phyloP scores from a whole-genome alignment of 2,888 invertebrate genomes.

The Drosophila infuscata region DNA sequence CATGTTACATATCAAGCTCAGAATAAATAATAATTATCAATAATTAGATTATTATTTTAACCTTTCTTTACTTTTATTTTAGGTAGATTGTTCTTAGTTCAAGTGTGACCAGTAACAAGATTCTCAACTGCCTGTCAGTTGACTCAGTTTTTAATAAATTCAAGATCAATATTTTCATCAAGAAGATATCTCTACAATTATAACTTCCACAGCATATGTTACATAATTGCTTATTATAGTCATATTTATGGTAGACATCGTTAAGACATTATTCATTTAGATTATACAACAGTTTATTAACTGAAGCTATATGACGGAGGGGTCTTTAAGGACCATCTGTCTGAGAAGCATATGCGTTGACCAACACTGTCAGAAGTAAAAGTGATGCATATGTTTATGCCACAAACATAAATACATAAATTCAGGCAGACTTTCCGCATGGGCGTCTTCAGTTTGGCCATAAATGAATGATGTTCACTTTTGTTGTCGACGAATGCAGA shows the following conservation, averaged over 20 bases:
- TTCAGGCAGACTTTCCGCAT: constrained; percentile 27
- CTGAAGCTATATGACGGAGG: neutral
- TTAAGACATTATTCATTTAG: neutral
- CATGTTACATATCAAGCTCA: neutral
- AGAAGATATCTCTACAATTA: neutral
- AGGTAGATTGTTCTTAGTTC: neutral
- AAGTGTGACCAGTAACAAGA: neutral
- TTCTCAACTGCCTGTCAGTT: neutral
- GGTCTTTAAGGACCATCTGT: neutral
- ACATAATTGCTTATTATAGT: neutral
- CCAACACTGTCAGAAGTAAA: constrained; percentile 23
- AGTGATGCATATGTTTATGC: constrained; percentile 28
- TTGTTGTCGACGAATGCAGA: neutral
- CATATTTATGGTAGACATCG: neutral
- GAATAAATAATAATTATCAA: too few species aligned
- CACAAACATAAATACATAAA: constrained; percentile 58
- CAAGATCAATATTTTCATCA: neutral
- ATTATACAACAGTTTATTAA: constrained; percentile 5
- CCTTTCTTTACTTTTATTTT: neutral
- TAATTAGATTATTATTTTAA: neutral
- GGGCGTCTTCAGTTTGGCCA: constrained; percentile 31
- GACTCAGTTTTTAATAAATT: neutral
- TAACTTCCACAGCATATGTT: neutral
- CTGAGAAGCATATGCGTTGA: constrained; percentile 24
- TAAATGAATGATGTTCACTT: constrained; percentile 71